Conservation (phyloP, 1,140 invertebrate genomes). For the Drosophila orena region DNA sequence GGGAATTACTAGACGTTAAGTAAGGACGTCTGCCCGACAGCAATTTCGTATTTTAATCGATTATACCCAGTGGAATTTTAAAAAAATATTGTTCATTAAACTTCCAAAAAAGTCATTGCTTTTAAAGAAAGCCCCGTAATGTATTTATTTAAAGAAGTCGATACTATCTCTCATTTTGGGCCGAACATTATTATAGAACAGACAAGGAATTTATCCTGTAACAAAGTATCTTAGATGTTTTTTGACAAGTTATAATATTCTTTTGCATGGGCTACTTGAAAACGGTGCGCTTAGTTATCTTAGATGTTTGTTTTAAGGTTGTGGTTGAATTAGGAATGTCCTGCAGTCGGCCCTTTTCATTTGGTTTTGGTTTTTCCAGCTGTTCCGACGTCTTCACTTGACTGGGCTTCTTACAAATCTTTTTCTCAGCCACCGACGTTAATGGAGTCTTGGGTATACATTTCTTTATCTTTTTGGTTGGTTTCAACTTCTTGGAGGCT, state of each 20-base stretch:
- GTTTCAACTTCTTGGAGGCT: slow-evolving; percentile 5
- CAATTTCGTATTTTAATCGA: slow-evolving; percentile 22
- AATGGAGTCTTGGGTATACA: background rate
- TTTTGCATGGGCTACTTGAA: background rate
- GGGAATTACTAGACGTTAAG: slow-evolving; percentile 9
- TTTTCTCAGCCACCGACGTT: background rate
- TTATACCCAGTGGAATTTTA: background rate
- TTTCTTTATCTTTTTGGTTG: slow-evolving; percentile 24
- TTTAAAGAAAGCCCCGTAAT: no score
- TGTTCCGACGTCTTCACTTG: background rate
- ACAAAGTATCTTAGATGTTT: background rate
- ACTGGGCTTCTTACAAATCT: background rate
- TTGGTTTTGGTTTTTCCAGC: background rate
- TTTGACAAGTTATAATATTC: background rate
- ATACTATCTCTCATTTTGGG: background rate
- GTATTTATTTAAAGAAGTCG: no score
- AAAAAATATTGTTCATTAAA: background rate
- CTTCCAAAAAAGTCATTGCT: no score
- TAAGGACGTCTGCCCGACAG: slow-evolving; percentile 12
- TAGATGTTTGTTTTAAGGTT: background rate
- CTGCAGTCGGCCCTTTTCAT: background rate
- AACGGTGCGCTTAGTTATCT: background rate
- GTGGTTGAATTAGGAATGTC: background rate
- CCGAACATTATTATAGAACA: background rate
- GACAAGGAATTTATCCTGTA: background rate